Conservation (phyloP, 23 tunicate species). For the Diplosoma virens region DNA sequence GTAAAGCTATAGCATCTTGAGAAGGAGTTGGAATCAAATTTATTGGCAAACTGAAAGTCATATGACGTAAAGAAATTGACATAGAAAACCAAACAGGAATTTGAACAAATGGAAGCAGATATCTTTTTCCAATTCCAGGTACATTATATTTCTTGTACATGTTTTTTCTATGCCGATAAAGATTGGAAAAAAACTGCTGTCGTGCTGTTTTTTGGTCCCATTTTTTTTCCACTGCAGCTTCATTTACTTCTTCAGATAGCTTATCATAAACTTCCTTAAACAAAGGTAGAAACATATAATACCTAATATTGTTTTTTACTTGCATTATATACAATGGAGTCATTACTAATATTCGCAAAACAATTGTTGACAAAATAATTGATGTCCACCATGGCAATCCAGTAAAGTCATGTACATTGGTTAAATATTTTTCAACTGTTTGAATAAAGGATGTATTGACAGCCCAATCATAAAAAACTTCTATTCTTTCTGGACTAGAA, state of each 20-base stretch:
- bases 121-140: slow-evolving; percentile 51
- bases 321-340: slow-evolving; percentile 60
- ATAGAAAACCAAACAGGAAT: slow-evolving; percentile 80
- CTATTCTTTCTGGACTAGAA: slow-evolving; percentile 45
- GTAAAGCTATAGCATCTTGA: slow-evolving; percentile 1
- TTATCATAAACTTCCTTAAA: slow-evolving; percentile 20
- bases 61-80: slow-evolving; percentile 62
- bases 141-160: slow-evolving; percentile 51
- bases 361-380: slow-evolving; percentile 48
- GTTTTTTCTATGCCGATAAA: slow-evolving; percentile 27
- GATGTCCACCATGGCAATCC: slow-evolving; percentile 80
- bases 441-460: slow-evolving; percentile 50
- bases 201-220: slow-evolving; percentile 52
- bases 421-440: slow-evolving; percentile 44
- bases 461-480: slow-evolving; percentile 30
- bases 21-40: not conserved
- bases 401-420: slow-evolving; percentile 53
- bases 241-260: slow-evolving; percentile 37
- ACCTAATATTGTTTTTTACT: slow-evolving; percentile 42
- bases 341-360: slow-evolving; percentile 41
- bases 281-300: slow-evolving; percentile 30
- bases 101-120: slow-evolving; percentile 68
- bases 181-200: slow-evolving; percentile 20
- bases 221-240: slow-evolving; percentile 35
- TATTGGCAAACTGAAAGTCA: slow-evolving; percentile 53